phyloP scores from a whole-genome alignment of 2,797 vertebrate genomes.

The Melanotaenia trifasciata region DNA sequence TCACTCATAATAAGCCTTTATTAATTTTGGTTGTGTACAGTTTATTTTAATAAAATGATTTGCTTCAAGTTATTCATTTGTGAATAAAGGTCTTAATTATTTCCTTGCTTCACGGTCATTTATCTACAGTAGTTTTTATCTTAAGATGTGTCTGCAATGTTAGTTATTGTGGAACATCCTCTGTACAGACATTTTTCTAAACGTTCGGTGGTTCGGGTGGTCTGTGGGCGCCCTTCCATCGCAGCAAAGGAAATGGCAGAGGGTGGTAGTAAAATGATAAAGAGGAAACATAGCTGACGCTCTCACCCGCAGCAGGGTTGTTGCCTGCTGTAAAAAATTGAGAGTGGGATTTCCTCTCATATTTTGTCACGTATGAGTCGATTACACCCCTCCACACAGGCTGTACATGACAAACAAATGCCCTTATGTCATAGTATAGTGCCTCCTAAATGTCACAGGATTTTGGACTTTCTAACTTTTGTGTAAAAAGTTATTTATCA shows the following conservation, averaged over 20 bases:
- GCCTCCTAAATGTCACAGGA: neutral
- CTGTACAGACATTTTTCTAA: neutral
- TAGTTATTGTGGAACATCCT: neutral
- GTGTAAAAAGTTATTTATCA: neutral
- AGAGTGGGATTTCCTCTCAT: constrained; percentile 62
- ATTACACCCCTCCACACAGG: constrained; percentile 16
- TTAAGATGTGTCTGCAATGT: neutral
- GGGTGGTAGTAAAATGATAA: constrained; percentile 30
- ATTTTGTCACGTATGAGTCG: constrained; percentile 2
- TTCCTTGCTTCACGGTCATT: constrained; percentile 6
- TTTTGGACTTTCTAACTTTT: neutral
- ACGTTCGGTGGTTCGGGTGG: constrained; percentile 12
- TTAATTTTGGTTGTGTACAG: constrained; percentile 41
- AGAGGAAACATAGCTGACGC: neutral
- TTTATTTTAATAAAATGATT: constrained; percentile 52
- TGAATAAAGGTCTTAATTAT: constrained; percentile 54
- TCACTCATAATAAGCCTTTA: constrained; percentile 11
- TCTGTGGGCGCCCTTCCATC: constrained; percentile 42
- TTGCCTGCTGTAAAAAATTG: constrained; percentile 8
- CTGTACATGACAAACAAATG: constrained; percentile 14
- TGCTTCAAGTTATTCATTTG: constrained; percentile 29
- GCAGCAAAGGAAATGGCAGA: constrained; percentile 51
- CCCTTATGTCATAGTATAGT: neutral
- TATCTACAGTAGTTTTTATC: constrained; percentile 12
- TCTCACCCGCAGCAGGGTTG: constrained; percentile 2